Base-by-base conservation (phyloP, 2,888 invertebrate genomes). In the Heteromyza rotundicornis region DNA sequence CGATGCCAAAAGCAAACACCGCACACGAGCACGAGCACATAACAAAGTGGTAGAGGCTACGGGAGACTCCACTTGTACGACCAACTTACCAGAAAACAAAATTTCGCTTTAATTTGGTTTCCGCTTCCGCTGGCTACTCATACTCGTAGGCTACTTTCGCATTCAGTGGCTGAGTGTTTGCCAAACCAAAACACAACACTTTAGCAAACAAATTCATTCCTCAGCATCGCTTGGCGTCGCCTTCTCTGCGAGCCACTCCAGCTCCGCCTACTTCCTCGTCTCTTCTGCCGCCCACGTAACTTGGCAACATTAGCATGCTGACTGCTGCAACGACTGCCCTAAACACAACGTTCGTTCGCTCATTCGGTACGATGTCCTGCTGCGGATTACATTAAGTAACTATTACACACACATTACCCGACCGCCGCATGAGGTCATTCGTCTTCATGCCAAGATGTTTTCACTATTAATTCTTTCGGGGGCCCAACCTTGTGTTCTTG, bases 141-240 rank as follows among this genome's bases (percentile, higher is more conserved):
- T n/a, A n/a, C n/a, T n/a, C n/a, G n/a, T 47, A 2, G 47, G 40
- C 40, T 20, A 19, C 10, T n/a, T n/a, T n/a, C n/a, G n/a, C n/a
- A n/a, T n/a, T n/a, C n/a, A 19, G 47, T 19, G 17, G 47, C 8
- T 19, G 47, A 8, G 14, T 47, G 47, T 47, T 47, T 47, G 47
- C 47, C 47, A 47, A 47, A 47, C 47, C 47, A 47, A 40, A 47
- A 20, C 47, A 47, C 47, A 47, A 47, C 47, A 47, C 20, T 47
- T 47, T 47, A 19, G 47, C 47, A 47, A 47, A 47, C 20, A 47
- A 47, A 47, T 47, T 47, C 47, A 20, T 17, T 7, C n/a, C 40
- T 40, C 40, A 40, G 27, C 27, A 10, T 10, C 10, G 27, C 27
- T 10, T 10, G 27, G 5, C n/a, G n/a, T n/a, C n/a, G 40, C 40